Evolutionary conservation across 2,888 invertebrate species (phyloP), one percentile per base, ranked within the genome.

Genomic region (Melieria picta): DNA sequence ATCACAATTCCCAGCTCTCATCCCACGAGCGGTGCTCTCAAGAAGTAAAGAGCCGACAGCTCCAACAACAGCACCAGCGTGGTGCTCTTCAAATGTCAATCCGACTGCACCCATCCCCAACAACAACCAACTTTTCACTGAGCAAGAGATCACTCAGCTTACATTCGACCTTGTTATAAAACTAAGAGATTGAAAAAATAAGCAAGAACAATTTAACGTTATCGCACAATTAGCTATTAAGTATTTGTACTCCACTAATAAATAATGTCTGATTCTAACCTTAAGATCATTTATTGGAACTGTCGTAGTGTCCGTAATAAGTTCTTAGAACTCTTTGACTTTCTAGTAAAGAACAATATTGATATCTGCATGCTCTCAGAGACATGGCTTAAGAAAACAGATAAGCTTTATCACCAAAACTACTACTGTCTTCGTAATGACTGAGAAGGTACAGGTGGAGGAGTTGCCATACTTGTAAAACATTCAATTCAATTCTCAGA

Each of bases 391-490:
- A 62, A 65, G 30, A 61, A 47, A n/a, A 56, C n/a, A 7, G 46
- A 13, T n/a, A 65, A 56, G n/a, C n/a, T 71, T 7, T 66, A 5
- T 55, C 65, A 71, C 55, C 55, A 61, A 47, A 46, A 62, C 46
- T 66, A 47, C 50, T 45, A 55, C 47, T 61, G 61, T 55, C 5
- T 71, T 42, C 65, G 71, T 7, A 45, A 46, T n/a, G 65, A 71
- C 56, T 10, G 69, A 46, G 47, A 56, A 7, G 42, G 4, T 7
- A 11, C n/a, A 10, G 63, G 68, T 10, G 71, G 71, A 43, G 57
- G 66, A n/a, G 69, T 71, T 61, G 65, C 63, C 61, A 58, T 69
- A 13, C 60, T 66, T 6, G 61, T 72, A 10, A 62, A 62, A 58
- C 71, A 52, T n/a, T 13, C 45, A 46, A 4, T 61, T 43, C n/a